Conservation (phyloP, 2,888 invertebrate genomes). For the Chalcis sispes region DNA sequence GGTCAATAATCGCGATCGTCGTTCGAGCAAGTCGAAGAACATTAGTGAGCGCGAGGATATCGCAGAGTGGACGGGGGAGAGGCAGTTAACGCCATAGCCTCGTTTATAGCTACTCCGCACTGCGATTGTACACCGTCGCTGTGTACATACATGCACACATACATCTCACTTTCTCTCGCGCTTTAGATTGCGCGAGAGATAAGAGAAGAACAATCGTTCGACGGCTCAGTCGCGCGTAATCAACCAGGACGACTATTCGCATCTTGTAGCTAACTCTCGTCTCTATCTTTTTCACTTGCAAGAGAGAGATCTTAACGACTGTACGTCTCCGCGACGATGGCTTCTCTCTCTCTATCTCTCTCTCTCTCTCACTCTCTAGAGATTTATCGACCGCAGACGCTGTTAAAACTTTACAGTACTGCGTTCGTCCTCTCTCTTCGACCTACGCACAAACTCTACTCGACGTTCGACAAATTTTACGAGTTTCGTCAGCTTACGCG, state of each 20-base stretch:
- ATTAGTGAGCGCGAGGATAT: constrained; percentile 34
- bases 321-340: constrained; percentile 3
- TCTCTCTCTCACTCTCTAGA: no score
- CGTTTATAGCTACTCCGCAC: constrained; percentile 41
- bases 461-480: constrained; percentile 41
- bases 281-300: neutral
- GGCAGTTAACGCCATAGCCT: constrained; percentile 41
- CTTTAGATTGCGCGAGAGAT: constrained; percentile 12
- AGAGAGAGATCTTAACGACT: constrained; percentile 44
- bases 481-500: constrained; percentile 32
- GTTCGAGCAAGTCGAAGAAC: neutral
- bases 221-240: constrained; percentile 9
- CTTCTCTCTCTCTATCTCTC: no score
- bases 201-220: constrained; percentile 1
- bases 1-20: no score
- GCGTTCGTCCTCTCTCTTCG: no score
- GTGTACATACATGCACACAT: no score
- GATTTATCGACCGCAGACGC: constrained; percentile 54
- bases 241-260: constrained; percentile 37
- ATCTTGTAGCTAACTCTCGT: constrained; percentile 18
- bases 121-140: no score
- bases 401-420: constrained; percentile 42
- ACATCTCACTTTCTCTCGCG: neutral
- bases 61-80: neutral
- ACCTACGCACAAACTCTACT: neutral